A percentile compares a stretch with the other conserved stretches of the same genome.
Evolutionary conservation across 2,888 invertebrate species (phyloP).

Genomic region (Osmoderma eremita): DNA sequence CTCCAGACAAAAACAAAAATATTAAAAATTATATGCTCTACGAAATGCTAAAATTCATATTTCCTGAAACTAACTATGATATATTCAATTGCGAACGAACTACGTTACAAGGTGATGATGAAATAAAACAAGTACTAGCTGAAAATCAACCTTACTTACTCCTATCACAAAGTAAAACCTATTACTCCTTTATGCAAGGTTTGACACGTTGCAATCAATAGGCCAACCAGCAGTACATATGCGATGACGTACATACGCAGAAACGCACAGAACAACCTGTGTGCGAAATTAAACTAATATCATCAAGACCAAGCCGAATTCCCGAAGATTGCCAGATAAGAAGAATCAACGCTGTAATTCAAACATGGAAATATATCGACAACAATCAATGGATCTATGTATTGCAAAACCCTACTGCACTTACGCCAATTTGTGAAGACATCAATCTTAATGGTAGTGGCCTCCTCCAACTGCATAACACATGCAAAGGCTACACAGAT

Average conservation of each 20-base stretch:
- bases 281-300: slow-evolving; percentile 15
- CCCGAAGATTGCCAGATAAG: slow-evolving; percentile 2
- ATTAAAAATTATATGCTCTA: slow-evolving; percentile 36
- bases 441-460: slow-evolving; percentile 39
- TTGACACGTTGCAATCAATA: slow-evolving; percentile 10
- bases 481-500: slow-evolving; percentile 44
- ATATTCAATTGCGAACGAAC: slow-evolving; percentile 17
- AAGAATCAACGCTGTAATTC: slow-evolving; percentile 3
- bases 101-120: slow-evolving; percentile 15
- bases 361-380: slow-evolving; percentile 33
- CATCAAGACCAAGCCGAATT: slow-evolving; percentile 1
- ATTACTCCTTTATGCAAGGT: slow-evolving; percentile 23
- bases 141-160: slow-evolving; percentile 19
- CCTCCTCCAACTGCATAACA: slow-evolving; percentile 26
- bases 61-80: slow-evolving; percentile 40
- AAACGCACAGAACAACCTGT: slow-evolving; percentile 8
- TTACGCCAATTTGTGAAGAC: slow-evolving; percentile 45
- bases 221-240: slow-evolving; percentile 12
- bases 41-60: slow-evolving; percentile 43
- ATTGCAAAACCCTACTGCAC: slow-evolving; percentile 38
- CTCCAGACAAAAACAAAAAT: slow-evolving; percentile 30
- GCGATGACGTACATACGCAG: neutral
- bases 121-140: slow-evolving; percentile 18
- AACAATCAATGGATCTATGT: slow-evolving; percentile 46
- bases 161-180: slow-evolving; percentile 18